phyloP scores from a whole-genome alignment of 2,797 vertebrate species.

The Chaunax sp. region DNA sequence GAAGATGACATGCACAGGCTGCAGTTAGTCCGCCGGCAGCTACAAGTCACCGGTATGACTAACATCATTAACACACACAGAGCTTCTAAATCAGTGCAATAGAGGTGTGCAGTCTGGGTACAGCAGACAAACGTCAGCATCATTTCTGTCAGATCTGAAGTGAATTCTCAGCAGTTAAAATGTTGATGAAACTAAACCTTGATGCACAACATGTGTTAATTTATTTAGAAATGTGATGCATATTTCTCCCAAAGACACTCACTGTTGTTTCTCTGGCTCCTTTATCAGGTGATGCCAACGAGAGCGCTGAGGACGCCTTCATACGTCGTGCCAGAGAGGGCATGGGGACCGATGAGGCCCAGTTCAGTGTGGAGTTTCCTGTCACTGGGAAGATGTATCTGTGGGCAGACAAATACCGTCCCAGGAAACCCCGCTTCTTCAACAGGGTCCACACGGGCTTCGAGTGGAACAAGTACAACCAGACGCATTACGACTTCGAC shows the following conservation, averaged over 20 bases:
- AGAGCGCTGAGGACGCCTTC: constrained; percentile 95
- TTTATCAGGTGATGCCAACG: constrained; percentile 88
- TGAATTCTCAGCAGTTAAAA: background rate
- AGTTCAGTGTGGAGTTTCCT: constrained; percentile 97
- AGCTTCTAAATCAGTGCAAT: background rate
- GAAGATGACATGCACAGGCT: constrained; percentile 91
- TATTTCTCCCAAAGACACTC: background rate
- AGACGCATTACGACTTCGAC: constrained; percentile 98
- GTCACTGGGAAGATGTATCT: constrained; percentile 95
- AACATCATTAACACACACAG: accelerated
- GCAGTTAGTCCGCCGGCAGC: constrained; percentile 89
- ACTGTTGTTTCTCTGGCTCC: background rate
- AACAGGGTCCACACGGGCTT: constrained; percentile 98
- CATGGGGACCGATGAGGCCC: constrained; percentile 95
- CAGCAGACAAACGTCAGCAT: background rate
- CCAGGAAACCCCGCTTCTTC: constrained; percentile 97
- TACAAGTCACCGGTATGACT: constrained; percentile 93
- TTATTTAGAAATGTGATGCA: background rate
- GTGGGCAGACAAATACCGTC: constrained; percentile 99
- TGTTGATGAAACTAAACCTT: background rate
- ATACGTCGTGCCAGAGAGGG: constrained; percentile 94
- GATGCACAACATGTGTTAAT: background rate
- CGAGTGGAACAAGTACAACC: constrained; percentile 99
- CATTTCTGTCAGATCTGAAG: too few relatives aligned
- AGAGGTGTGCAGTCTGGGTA: background rate